Conservation (phyloP, 2,888 invertebrate genomes). For the Macrophya annulata region DNA sequence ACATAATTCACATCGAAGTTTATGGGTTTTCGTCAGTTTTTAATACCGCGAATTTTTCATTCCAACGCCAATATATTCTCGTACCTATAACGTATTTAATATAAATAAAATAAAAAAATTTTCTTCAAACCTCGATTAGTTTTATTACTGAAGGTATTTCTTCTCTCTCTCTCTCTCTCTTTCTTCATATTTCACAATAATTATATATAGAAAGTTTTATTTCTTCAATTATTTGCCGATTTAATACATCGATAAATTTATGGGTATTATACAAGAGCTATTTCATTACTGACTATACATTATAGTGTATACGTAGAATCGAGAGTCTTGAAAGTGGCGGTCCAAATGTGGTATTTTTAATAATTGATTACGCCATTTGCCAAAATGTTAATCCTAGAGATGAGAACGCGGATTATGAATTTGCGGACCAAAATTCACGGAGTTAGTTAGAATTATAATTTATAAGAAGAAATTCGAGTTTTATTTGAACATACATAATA, state of each 20-base stretch:
- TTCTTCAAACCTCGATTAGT: too few relatives aligned
- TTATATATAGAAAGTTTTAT: slow-evolving; percentile 3
- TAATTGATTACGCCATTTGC: neutral
- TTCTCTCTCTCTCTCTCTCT: too few relatives aligned
- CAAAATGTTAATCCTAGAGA: neutral
- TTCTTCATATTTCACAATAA: neutral
- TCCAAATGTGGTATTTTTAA: neutral
- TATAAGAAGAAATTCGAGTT: neutral
- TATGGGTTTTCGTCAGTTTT: too few relatives aligned
- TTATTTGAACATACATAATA: too few relatives aligned
- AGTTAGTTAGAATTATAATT: neutral
- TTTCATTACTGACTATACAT: neutral
- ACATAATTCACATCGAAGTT: too few relatives aligned
- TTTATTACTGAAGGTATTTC: too few relatives aligned
- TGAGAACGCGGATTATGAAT: neutral
- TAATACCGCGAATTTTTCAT: too few relatives aligned
- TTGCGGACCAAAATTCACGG: neutral
- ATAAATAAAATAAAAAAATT: too few relatives aligned
- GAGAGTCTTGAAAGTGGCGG: neutral
- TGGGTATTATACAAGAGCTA: neutral
- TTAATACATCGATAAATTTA: neutral
- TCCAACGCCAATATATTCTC: too few relatives aligned
- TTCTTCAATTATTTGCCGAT: neutral
- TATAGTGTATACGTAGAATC: neutral
- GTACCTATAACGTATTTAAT: too few relatives aligned